Conservation (phyloP, 2,888 invertebrate genomes). For the Leistus spinibarbis region DNA sequence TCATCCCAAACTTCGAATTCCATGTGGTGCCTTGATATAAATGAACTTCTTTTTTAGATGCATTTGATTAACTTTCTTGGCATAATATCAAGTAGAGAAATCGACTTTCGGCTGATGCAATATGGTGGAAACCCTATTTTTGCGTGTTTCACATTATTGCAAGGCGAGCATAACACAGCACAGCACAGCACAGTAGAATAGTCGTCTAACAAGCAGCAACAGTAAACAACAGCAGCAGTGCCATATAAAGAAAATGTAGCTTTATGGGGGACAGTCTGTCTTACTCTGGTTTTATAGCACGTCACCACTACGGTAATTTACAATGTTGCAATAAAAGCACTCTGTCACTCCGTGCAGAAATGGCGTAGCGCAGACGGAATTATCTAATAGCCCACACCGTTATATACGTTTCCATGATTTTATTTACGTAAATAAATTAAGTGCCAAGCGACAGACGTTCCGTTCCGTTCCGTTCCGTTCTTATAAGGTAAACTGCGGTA, state of each 20-base stretch:
- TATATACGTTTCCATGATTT: background rate
- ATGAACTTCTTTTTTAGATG: too few species aligned
- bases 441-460: background rate
- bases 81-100: background rate
- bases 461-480: too few species aligned
- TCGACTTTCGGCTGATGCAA: background rate
- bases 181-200: too few species aligned
- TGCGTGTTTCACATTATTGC: background rate
- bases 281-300: slow-evolving; percentile 34
- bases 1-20: too few species aligned
- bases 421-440: background rate
- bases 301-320: slow-evolving; percentile 33
- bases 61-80: too few species aligned
- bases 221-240: background rate
- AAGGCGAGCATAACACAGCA: too few species aligned
- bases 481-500: background rate
- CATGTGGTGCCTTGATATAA: too few species aligned
- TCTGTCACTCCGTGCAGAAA: slow-evolving; percentile 22
- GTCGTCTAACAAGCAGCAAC: background rate
- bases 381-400: background rate
- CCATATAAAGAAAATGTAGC: slow-evolving; percentile 15
- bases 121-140: background rate
- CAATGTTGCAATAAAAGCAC: slow-evolving; percentile 33
- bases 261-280: slow-evolving; percentile 32
- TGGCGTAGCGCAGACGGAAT: background rate